Conservation (phyloP, 2,113 vertebrate species). For the Otocyon megalotis region DNA sequence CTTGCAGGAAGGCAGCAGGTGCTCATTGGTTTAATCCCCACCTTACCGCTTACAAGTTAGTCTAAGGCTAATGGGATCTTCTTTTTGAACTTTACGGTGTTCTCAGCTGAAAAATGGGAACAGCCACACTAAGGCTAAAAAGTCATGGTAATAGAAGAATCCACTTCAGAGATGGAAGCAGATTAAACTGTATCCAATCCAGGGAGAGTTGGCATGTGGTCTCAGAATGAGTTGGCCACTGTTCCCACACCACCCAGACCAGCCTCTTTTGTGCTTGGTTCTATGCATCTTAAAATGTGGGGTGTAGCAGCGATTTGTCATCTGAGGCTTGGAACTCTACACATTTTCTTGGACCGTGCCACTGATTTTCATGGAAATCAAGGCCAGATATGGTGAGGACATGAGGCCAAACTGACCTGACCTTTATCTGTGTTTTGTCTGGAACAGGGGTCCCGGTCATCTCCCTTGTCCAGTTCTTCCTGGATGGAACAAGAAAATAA, state of each 20-base stretch:
- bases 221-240: not conserved
- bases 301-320: not conserved
- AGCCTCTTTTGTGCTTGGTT: not conserved
- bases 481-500: conserved; percentile 75
- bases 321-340: not conserved
- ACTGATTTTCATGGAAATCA: not conserved
- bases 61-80: not conserved
- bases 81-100: not conserved
- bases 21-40: not conserved
- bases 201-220: not conserved
- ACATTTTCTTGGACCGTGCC: not conserved
- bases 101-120: not conserved
- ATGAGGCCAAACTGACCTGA: not conserved
- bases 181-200: not conserved
- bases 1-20: not conserved
- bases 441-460: conserved; percentile 44
- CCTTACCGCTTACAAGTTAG: not conserved
- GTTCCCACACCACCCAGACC: not conserved
- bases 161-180: not conserved
- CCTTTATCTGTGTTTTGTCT: conserved; percentile 62
- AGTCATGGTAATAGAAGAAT: not conserved
- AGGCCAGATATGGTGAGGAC: not conserved
- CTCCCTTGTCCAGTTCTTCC: conserved; percentile 32
- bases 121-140: not conserved
- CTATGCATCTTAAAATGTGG: not conserved